Evolutionary conservation across 2,113 vertebrate species (phyloP).

Genomic region (Trogon melanurus): DNA sequence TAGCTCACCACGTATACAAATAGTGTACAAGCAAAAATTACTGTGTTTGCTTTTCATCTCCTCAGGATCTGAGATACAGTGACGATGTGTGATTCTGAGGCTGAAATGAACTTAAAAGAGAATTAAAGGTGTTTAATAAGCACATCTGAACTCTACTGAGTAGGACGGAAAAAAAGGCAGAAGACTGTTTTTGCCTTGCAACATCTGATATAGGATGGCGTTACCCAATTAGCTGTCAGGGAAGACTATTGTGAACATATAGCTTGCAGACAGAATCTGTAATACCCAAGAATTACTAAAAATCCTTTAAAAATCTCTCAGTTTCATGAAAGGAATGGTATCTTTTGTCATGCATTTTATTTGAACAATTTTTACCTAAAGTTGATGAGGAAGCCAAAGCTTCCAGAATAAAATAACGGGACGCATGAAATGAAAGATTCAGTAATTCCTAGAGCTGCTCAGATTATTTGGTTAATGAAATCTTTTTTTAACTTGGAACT

Average conservation of each 20-base stretch:
- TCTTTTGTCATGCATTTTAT: background rate
- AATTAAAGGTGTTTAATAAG: background rate
- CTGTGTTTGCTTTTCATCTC: background rate
- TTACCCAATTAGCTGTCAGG: background rate
- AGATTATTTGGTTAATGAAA: background rate
- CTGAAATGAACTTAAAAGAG: background rate
- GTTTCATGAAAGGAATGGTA: background rate
- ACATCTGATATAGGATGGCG: background rate
- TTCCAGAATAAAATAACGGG: background rate
- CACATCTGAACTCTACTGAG: background rate
- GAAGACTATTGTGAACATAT: background rate
- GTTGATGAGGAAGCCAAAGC: background rate
- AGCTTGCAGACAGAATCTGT: background rate
- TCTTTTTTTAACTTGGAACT: slow-evolving; percentile 14
- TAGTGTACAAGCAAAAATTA: background rate
- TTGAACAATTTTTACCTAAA: background rate
- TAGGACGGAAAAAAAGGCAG: background rate
- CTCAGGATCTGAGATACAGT: background rate
- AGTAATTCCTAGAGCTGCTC: background rate
- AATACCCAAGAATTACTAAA: background rate
- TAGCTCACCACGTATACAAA: background rate
- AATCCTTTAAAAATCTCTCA: background rate
- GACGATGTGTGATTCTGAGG: background rate
- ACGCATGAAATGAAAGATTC: background rate
- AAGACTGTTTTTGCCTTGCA: background rate